Conservation (phyloP, 2,888 invertebrate species). For the Phaonia tiefii region DNA sequence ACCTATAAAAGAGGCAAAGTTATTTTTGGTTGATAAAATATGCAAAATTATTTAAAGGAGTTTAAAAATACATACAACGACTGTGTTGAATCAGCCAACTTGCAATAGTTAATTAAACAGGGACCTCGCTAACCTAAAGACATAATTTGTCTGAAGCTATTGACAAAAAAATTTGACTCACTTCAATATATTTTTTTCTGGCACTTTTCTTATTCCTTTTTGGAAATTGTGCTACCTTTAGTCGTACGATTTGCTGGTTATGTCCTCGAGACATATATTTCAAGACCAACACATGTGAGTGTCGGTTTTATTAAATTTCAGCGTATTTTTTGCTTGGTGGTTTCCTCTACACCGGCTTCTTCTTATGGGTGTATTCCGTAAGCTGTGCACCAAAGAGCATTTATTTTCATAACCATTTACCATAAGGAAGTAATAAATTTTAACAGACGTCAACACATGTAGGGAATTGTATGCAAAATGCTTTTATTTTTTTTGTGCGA, state of each 20-base stretch:
- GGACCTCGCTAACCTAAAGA: constrained; percentile 16
- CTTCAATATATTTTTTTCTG: no score
- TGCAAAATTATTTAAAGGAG: constrained; percentile 23
- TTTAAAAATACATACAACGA: neutral
- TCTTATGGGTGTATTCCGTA: constrained; percentile 6
- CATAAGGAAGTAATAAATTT: constrained; percentile 67
- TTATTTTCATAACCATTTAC: constrained; percentile 67
- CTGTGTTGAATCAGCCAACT: neutral
- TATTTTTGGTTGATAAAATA: constrained; percentile 13
- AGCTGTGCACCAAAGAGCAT: constrained; percentile 37
- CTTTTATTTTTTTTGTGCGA: constrained; percentile 28
- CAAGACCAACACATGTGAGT: constrained; percentile 45
- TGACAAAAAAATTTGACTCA: no score
- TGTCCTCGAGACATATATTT: constrained; percentile 12
- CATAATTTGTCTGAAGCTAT: constrained; percentile 7
- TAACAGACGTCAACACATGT: constrained; percentile 67
- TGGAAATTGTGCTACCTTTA: neutral
- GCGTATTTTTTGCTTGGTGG: constrained; percentile 46
- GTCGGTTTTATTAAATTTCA: constrained; percentile 48
- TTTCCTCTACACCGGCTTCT: neutral
- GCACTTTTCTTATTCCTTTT: neutral
- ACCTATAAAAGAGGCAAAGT: constrained; percentile 30
- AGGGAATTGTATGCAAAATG: constrained; percentile 67
- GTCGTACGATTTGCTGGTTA: neutral
- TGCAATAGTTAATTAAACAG: constrained; percentile 24